Evolutionary conservation across 2,797 vertebrate species (phyloP).

Genomic region (Catostomus latipinnis): DNA sequence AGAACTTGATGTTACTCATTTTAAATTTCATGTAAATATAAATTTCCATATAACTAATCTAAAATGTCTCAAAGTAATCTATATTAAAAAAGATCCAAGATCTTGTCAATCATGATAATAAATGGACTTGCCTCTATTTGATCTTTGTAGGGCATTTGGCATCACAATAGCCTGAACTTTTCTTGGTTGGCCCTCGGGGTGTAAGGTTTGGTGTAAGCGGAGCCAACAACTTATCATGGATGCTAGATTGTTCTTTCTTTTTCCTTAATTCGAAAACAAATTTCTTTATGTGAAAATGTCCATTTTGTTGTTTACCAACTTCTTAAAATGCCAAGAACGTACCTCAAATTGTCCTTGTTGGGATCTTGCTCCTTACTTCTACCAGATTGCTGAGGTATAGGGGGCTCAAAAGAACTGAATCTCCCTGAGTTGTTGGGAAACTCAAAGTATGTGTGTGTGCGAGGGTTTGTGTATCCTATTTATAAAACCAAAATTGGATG

Average conservation of each 20-base stretch:
- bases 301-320: not conserved
- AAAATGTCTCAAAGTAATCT: not conserved
- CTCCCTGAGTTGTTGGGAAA: conserved; percentile 79
- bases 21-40: too few species aligned
- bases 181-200: conserved; percentile 68
- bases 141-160: conserved; percentile 79
- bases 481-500: conserved; percentile 46
- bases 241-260: conserved; percentile 55
- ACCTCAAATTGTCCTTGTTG: conserved; percentile 73
- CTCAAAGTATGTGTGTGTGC: conserved; percentile 81
- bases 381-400: conserved; percentile 63
- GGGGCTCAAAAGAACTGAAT: conserved; percentile 84
- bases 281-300: not conserved
- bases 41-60: not conserved
- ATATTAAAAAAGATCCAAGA: not conserved
- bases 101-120: not conserved
- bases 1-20: not conserved
- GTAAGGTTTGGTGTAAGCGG: conserved; percentile 60
- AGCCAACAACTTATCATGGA: conserved; percentile 60
- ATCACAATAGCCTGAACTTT: conserved; percentile 84
- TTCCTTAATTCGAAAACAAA: conserved; percentile 31
- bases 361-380: conserved; percentile 53
- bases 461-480: conserved; percentile 84
- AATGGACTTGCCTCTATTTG: conserved; percentile 74
- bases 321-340: not conserved